phyloP scores from a whole-genome alignment of 1,140 invertebrate species.

The Plodia interpunctella region DNA sequence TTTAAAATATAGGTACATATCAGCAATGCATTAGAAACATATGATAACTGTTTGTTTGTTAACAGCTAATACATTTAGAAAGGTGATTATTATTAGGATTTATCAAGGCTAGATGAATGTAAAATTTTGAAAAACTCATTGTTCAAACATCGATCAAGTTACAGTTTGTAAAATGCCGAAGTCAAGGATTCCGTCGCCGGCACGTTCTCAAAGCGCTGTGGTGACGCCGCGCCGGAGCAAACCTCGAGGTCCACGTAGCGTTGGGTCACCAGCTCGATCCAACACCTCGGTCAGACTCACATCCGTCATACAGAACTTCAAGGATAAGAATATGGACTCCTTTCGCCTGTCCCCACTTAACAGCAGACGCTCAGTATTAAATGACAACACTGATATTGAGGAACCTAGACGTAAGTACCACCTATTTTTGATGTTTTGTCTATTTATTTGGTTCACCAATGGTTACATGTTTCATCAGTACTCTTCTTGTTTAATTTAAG shows the following conservation, averaged over 20 bases:
- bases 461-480: too few species aligned
- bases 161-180: slow-evolving; percentile 29
- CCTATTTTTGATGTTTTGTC: neutral
- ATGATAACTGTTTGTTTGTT: too few species aligned
- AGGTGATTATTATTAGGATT: too few species aligned
- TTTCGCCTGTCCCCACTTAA: slow-evolving; percentile 43
- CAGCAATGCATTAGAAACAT: too few species aligned
- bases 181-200: slow-evolving; percentile 46
- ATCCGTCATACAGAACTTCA: slow-evolving; percentile 30
- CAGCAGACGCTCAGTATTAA: slow-evolving; percentile 39
- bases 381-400: slow-evolving; percentile 52
- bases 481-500: too few species aligned
- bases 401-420: slow-evolving; percentile 47
- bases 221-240: slow-evolving; percentile 34
- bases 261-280: slow-evolving; percentile 41
- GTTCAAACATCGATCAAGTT: neutral
- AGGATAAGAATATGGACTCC: slow-evolving; percentile 30
- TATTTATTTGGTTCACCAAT: too few species aligned
- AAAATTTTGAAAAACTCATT: neutral
- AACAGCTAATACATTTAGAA: too few species aligned
- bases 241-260: slow-evolving; percentile 36
- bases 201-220: slow-evolving; percentile 38
- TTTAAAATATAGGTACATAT: too few species aligned
- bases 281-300: slow-evolving; percentile 38
- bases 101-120: too few species aligned